phyloP scores from a whole-genome alignment of 2,113 vertebrate genomes.

The Hemicordylus capensis region DNA sequence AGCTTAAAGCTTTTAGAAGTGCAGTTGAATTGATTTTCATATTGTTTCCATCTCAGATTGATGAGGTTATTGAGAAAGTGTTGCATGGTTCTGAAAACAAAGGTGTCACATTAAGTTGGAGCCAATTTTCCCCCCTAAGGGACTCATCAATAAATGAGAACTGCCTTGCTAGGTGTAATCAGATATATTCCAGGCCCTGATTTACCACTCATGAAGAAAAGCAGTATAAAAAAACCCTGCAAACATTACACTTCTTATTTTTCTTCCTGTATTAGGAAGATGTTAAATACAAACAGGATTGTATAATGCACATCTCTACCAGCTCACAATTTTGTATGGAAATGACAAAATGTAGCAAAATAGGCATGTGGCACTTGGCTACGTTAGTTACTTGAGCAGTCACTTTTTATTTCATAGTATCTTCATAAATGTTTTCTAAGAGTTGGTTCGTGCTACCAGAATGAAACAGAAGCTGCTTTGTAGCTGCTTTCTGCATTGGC shows the following conservation, averaged over 20 bases:
- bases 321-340: not conserved
- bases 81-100: slow-evolving; percentile 37
- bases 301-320: not conserved
- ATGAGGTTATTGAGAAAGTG: slow-evolving; percentile 14
- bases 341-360: not conserved
- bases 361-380: not conserved
- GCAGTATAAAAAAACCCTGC: not conserved
- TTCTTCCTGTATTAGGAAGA: not conserved
- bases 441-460: not conserved
- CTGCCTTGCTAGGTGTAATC: not conserved
- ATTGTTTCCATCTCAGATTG: slow-evolving; percentile 1
- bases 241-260: not conserved
- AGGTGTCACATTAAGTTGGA: slow-evolving; percentile 33
- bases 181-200: not conserved
- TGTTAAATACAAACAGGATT: not conserved
- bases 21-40: slow-evolving; percentile 14
- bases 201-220: slow-evolving; percentile 3
- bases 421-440: not conserved
- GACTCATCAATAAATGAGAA: not conserved
- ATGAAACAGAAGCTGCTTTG: not conserved
- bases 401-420: not conserved
- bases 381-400: not conserved
- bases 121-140: slow-evolving; percentile 4
- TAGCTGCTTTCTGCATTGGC: not conserved
- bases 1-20: slow-evolving; percentile 22